A percentile compares a stretch with the other conserved stretches of the same genome.
Conservation (phyloP, 2,888 invertebrate genomes). For the Ischnus inquisitorius region DNA sequence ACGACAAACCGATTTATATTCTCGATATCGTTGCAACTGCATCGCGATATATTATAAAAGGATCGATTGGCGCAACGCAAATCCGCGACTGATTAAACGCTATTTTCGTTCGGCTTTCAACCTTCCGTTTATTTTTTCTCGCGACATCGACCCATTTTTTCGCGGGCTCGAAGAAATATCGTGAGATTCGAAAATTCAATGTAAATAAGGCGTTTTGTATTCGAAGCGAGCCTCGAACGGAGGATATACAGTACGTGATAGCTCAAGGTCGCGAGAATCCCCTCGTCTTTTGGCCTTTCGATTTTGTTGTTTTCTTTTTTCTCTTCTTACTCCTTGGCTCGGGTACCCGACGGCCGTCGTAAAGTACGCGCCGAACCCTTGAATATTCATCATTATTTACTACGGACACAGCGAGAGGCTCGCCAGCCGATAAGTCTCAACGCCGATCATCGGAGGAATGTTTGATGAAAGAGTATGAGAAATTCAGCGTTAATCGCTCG, state of each 20-base stretch:
- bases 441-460: not conserved
- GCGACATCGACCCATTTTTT: conserved; percentile 28
- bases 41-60: conserved; percentile 6
- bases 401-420: not conserved
- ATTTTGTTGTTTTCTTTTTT: conserved; percentile 18
- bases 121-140: conserved; percentile 8
- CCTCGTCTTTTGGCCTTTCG: conserved; percentile 47
- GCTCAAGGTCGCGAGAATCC: conserved; percentile 63
- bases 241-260: conserved; percentile 48
- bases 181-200: conserved; percentile 45
- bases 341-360: not conserved
- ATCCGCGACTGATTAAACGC: not conserved
- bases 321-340: not conserved
- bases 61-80: not conserved
- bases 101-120: not conserved
- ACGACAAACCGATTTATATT: not conserved
- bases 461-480: not conserved
- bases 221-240: conserved; percentile 58
- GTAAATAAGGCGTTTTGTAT: conserved; percentile 62
- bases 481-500: not conserved
- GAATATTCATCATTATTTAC: not conserved
- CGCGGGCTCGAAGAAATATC: conserved; percentile 53
- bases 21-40: not conserved
- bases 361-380: not conserved
- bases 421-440: not conserved